Conservation (phyloP, 64 coral and sea anemone species). For the Anthopleura sola region DNA sequence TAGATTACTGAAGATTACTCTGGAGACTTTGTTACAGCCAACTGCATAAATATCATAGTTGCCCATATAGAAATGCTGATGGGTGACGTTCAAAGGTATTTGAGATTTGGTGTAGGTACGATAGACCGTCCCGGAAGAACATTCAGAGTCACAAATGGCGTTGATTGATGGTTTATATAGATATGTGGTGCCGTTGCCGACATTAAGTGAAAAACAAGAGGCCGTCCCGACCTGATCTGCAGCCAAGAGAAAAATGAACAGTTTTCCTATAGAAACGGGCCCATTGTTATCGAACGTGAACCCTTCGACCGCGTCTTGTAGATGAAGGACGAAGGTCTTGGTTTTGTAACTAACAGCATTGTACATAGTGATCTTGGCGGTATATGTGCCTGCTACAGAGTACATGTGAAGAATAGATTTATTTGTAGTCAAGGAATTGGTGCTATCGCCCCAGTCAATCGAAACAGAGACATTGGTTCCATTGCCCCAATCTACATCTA, state of each 20-base stretch:
- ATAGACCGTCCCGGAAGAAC: background rate
- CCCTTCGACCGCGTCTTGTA: constrained; percentile 37
- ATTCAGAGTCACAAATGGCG: background rate
- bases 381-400: constrained; percentile 1
- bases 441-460: constrained; percentile 57
- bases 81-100: background rate
- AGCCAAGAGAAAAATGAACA: constrained; percentile 29
- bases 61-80: background rate
- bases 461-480: constrained; percentile 79
- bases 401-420: constrained; percentile 51
- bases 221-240: constrained; percentile 53
- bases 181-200: constrained; percentile 43
- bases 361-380: background rate
- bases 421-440: constrained; percentile 1
- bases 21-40: constrained; percentile 26
- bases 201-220: constrained; percentile 47
- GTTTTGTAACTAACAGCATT: constrained; percentile 60
- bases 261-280: constrained; percentile 24
- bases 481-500: constrained; percentile 14
- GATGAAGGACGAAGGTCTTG: background rate
- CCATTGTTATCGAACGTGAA: constrained; percentile 53
- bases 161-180: constrained; percentile 22
- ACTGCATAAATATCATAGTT: background rate
- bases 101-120: background rate
- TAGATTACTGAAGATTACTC: background rate